These are phyloP conservation scores for Festucalex cinctus DNA, from an alignment of 2,113 vertebrate species.

Conservation along the genomic window DNA sequence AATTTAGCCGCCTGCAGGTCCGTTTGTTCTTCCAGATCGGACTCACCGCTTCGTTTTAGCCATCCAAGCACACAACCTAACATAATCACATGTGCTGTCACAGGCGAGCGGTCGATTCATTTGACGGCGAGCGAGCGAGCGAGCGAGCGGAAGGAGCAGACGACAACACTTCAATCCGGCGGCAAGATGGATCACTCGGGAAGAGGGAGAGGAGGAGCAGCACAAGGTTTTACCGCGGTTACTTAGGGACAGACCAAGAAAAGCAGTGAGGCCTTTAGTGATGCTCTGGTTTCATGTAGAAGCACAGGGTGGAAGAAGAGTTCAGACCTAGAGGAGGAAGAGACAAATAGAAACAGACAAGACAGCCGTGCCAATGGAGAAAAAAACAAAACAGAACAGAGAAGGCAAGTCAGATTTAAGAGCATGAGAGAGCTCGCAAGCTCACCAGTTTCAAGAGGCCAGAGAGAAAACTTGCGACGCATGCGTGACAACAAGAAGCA, in stretches of 20 bases:
- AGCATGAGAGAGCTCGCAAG: conserved; percentile 24
- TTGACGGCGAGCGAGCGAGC: conserved; percentile 7
- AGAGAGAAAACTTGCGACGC: conserved; percentile 54
- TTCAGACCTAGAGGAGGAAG: conserved; percentile 96
- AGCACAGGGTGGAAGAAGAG: conserved; percentile 96
- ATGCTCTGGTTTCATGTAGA: conserved; percentile 98
- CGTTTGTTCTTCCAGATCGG: conserved; percentile 41
- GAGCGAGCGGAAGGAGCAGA: conserved; percentile 19
- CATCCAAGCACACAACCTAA: conserved; percentile 20
- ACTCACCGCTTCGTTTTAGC: conserved; percentile 60
- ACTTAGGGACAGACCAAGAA: conserved; percentile 98
- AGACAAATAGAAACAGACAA: conserved; percentile 76
- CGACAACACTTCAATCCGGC: conserved; percentile 31
- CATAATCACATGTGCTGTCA: background rate
- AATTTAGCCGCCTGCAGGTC: conserved; percentile 40
- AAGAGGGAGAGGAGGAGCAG: conserved; percentile 80
- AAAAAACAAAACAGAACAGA: conserved; percentile 48
- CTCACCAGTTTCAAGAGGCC: conserved; percentile 24
- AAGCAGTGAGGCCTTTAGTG: conserved; percentile 99
- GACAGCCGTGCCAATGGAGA: conserved; percentile 63
- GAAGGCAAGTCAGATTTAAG: conserved; percentile 53
- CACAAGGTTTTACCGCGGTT: conserved; percentile 92
- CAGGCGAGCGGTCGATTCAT: conserved; percentile 14
- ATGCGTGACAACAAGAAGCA: conserved; percentile 48
- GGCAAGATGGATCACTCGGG: conserved; percentile 29